phyloP scores from a whole-genome alignment of 2,113 vertebrate species.

The Cheilinus undulatus region DNA sequence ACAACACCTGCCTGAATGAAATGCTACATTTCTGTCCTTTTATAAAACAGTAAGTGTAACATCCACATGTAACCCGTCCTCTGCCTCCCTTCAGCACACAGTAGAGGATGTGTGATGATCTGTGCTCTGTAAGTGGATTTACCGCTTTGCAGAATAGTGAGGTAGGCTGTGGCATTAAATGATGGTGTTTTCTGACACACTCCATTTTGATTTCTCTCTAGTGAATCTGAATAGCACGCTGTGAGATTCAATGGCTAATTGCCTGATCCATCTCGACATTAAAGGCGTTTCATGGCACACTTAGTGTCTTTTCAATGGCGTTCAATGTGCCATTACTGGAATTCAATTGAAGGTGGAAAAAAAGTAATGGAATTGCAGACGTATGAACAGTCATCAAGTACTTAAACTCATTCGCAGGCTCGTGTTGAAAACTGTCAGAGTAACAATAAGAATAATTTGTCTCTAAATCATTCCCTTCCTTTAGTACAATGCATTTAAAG shows the following conservation, averaged over 20 bases:
- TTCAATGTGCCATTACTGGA: constrained; percentile 66
- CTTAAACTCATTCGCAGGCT: constrained; percentile 28
- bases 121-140: constrained; percentile 50
- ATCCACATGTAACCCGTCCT: constrained; percentile 12
- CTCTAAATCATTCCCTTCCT: constrained; percentile 32
- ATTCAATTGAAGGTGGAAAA: constrained; percentile 62
- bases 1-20: neutral
- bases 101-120: constrained; percentile 37
- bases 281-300: constrained; percentile 67
- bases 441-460: constrained; percentile 53
- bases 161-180: constrained; percentile 61
- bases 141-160: constrained; percentile 37
- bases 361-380: constrained; percentile 46
- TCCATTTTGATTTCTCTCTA: constrained; percentile 69
- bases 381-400: constrained; percentile 54
- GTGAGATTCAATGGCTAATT: constrained; percentile 72
- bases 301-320: constrained; percentile 66
- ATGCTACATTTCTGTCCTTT: constrained; percentile 11
- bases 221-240: constrained; percentile 60
- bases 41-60: constrained; percentile 4
- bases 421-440: constrained; percentile 36
- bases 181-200: constrained; percentile 65
- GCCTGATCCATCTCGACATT: constrained; percentile 68
- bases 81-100: constrained; percentile 11
- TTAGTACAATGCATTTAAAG: constrained; percentile 15